These are phyloP conservation scores for Xestia sexstrigata DNA, from an alignment of 2,888 invertebrate genomes.

Conservation along the genomic window DNA sequence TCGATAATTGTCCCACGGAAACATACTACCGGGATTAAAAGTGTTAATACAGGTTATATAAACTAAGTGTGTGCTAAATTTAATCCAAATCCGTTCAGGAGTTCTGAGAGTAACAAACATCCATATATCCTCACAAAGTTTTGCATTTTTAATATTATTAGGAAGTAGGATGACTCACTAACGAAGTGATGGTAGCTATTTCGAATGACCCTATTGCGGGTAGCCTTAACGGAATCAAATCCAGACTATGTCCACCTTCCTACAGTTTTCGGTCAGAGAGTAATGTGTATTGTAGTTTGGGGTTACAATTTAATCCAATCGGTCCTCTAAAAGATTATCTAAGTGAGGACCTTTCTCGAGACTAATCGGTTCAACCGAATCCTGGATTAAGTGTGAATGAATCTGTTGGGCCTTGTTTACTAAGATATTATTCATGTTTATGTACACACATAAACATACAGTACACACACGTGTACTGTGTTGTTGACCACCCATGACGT, in stretches of 20 bases:
- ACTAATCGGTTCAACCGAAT: conserved; percentile 59
- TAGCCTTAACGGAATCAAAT: background rate
- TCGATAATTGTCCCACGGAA: too few species aligned
- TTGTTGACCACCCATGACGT: too few species aligned
- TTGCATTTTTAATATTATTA: too few species aligned
- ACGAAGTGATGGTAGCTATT: background rate
- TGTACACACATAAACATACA: too few species aligned
- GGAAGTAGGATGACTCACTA: too few species aligned
- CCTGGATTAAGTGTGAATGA: conserved; percentile 62
- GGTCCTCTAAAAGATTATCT: conserved; percentile 47
- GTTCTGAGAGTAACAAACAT: too few species aligned
- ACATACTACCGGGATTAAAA: too few species aligned
- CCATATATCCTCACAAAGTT: too few species aligned
- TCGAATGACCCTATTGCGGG: background rate
- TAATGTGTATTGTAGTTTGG: conserved; percentile 13
- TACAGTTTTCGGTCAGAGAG: background rate
- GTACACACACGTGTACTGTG: too few species aligned
- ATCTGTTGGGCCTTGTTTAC: conserved; percentile 38
- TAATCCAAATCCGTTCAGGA: too few species aligned
- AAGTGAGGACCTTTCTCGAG: conserved; percentile 46
- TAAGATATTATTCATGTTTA: conserved; percentile 17
- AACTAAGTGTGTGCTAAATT: too few species aligned
- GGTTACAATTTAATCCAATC: conserved; percentile 35
- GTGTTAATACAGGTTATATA: too few species aligned
- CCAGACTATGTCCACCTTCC: background rate